These are phyloP conservation scores for Lipophrys pholis DNA, from an alignment of 2,113 vertebrate genomes.

Conservation along the genomic window DNA sequence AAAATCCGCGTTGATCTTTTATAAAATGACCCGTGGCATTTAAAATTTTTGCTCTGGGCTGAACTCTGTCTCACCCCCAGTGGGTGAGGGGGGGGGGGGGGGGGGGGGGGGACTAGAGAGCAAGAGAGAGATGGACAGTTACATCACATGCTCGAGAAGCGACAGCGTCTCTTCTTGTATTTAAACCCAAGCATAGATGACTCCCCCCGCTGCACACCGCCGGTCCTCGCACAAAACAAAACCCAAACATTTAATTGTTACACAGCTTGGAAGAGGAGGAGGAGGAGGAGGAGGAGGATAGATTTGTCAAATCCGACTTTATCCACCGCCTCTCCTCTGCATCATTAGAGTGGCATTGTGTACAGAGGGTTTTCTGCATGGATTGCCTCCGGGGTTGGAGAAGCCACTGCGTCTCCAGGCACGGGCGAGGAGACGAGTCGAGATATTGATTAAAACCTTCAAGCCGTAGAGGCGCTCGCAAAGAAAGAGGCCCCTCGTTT, in stretches of 20 bases:
- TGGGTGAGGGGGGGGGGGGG: constrained; percentile 2
- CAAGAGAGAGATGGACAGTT: constrained; percentile 7
- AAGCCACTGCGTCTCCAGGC: constrained; percentile 41
- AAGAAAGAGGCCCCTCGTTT: constrained; percentile 7
- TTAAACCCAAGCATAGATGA: constrained; percentile 33
- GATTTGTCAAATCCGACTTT: constrained; percentile 27
- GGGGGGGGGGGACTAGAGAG: too few relatives aligned
- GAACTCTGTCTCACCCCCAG: constrained; percentile 41
- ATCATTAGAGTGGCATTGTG: constrained; percentile 28
- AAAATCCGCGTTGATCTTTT: constrained; percentile 50
- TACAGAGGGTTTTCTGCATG: constrained; percentile 13
- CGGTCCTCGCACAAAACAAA: neutral
- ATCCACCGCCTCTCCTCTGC: constrained; percentile 28
- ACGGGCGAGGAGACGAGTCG: constrained; percentile 19
- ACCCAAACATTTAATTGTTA: constrained; percentile 26
- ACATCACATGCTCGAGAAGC: neutral
- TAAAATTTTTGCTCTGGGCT: constrained; percentile 30
- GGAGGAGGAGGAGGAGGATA: constrained; percentile 6
- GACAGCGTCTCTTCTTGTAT: constrained; percentile 3
- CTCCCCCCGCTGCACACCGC: neutral
- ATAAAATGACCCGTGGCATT: constrained; percentile 57
- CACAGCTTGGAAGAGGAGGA: neutral
- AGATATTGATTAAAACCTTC: constrained; percentile 50
- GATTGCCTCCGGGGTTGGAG: constrained; percentile 40
- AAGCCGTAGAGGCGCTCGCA: constrained; percentile 27